Conservation (phyloP, 2,888 invertebrate genomes). For the Polyommatus iphigenia region DNA sequence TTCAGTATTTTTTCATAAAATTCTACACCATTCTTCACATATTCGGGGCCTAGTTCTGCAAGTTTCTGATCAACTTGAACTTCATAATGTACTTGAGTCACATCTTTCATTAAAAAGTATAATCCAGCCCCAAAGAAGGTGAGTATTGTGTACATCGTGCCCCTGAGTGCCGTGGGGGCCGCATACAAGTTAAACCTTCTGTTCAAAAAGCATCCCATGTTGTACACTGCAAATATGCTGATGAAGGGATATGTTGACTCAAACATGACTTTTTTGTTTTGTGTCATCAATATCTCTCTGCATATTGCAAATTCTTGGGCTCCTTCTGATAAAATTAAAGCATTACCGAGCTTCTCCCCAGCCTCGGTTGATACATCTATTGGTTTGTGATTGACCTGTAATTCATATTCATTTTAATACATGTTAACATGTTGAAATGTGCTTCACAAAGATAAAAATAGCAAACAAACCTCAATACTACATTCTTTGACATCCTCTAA, state of each 20-base stretch:
- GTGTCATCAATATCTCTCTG: slow-evolving; percentile 83
- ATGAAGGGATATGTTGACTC: slow-evolving; percentile 78
- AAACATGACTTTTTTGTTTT: slow-evolving; percentile 79
- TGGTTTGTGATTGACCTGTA: slow-evolving; percentile 81
- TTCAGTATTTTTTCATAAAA: slow-evolving; percentile 87
- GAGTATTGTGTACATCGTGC: slow-evolving; percentile 75
- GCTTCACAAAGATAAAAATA: not conserved
- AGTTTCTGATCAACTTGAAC: slow-evolving; percentile 82
- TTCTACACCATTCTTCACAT: slow-evolving; percentile 86
- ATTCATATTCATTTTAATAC: slow-evolving; percentile 39
- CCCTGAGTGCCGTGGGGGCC: slow-evolving; percentile 71
- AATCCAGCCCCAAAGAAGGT: slow-evolving; percentile 78
- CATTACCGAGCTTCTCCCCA: slow-evolving; percentile 82
- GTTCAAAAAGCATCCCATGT: slow-evolving; percentile 76
- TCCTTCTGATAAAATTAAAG: slow-evolving; percentile 86
- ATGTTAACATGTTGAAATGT: not conserved
- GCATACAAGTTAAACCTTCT: slow-evolving; percentile 75
- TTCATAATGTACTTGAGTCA: slow-evolving; percentile 83
- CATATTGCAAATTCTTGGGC: slow-evolving; percentile 91
- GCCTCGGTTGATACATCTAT: slow-evolving; percentile 84
- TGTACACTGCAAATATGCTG: slow-evolving; percentile 74
- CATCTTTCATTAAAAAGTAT: slow-evolving; percentile 84
- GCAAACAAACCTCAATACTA: slow-evolving; percentile 73
- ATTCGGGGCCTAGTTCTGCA: slow-evolving; percentile 80
- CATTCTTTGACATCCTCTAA: slow-evolving; percentile 78